Base-by-base conservation (phyloP, 2,797 vertebrate species). In the Oreochromis grahami region DNA sequence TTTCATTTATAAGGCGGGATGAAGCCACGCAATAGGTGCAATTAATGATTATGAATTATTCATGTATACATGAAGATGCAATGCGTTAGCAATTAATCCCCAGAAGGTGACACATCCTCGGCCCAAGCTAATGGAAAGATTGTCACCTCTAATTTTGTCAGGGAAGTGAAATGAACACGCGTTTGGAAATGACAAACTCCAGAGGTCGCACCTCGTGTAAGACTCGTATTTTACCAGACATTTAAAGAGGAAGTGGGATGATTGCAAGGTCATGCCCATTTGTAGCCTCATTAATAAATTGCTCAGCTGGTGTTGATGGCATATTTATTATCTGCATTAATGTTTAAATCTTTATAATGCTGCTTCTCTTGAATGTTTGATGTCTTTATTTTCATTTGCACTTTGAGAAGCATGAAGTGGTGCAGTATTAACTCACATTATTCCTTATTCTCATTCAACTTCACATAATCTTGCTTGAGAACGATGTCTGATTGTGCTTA, bases 31-130 rank as follows among this genome's bases (percentile, higher is more conserved):
- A 84, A 76, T 78, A 48, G 60, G 17, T 87, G 86, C 87, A 92
- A 95, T 92, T 93, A 92, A 92, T 63, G 48, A 81, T 26, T 24
- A 85, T 95, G 84, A 91, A 95, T 93, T 88, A 94, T 94, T 91
- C 86, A 94, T 84, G 50, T 55, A 11, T 82, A 91, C 87, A 86
- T 36, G 88, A 83, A 89, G 89, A 86, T 68, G 65, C 86, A 77
- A 89, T 90, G 79, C 84, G 89, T 93, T 91, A 91, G 85, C 52
- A 63, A 79, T 83, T 87, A 81, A 83, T 83, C 77, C 88, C 78
- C 81, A 78, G 87, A 84, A 82, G 88, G 90, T 89, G 92, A 91
- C 86, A 86, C 84, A 81, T 86, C 85, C 79, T 78, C 70, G 5
- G 82, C 77, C 81, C 38, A 2, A 32, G 80, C 84, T 95, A 93